phyloP scores from a whole-genome alignment of 1,140 invertebrate genomes.

The Bombyx mandarina region DNA sequence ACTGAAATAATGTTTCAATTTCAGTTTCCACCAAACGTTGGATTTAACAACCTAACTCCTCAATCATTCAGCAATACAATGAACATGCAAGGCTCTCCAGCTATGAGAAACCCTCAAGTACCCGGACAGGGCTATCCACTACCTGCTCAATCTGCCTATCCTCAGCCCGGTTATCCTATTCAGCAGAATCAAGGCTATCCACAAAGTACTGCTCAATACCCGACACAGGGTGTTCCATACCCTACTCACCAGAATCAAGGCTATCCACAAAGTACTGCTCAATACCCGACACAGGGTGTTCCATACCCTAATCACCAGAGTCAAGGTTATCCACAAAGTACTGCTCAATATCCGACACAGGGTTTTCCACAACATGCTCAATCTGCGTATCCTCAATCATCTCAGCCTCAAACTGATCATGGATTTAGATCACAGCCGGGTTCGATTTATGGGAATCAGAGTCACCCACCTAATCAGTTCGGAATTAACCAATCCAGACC shows the following conservation, averaged over 20 bases:
- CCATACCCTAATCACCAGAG: neutral
- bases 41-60: slow-evolving; percentile 62
- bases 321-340: slow-evolving; percentile 7
- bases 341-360: slow-evolving; percentile 14
- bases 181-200: slow-evolving; percentile 20
- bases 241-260: slow-evolving; percentile 6
- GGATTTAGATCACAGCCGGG: slow-evolving; percentile 18
- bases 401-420: slow-evolving; percentile 23
- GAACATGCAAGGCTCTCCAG: slow-evolving; percentile 60
- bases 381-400: slow-evolving; percentile 23
- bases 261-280: slow-evolving; percentile 15
- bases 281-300: slow-evolving; percentile 13
- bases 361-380: slow-evolving; percentile 28
- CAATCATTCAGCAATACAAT: slow-evolving; percentile 67
- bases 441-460: slow-evolving; percentile 28
- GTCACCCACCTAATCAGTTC: slow-evolving; percentile 29
- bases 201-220: slow-evolving; percentile 5
- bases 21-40: slow-evolving; percentile 49
- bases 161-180: slow-evolving; percentile 29
- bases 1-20: too few species aligned
- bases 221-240: slow-evolving; percentile 6
- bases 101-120: slow-evolving; percentile 28
- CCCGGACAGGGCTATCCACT: slow-evolving; percentile 23
- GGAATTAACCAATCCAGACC: slow-evolving; percentile 30
- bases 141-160: slow-evolving; percentile 25